Evolutionary conservation across 2,888 invertebrate genomes (phyloP), one percentile per base, ranked within the genome.

Genomic region (Pammene fasciana): DNA sequence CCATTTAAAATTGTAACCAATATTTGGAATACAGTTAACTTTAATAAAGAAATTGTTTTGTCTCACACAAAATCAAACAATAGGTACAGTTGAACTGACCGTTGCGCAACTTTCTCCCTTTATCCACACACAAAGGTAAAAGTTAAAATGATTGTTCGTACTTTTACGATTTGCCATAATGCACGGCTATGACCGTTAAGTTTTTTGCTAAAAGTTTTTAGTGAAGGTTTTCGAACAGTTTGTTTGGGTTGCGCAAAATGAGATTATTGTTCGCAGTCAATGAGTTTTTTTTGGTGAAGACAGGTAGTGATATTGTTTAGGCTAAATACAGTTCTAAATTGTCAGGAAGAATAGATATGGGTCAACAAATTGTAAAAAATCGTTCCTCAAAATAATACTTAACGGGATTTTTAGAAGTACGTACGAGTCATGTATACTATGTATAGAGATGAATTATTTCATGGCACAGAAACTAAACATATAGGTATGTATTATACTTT

Each of bases 61-160:
- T 80, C 82, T 79, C 77, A 75, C 82, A 85, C 80, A 75, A 26
- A 26, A 26, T 26, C 26, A 26, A 82, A 86, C 85, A 83, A 86
- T 86, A 59, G 26, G 26, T 59, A 86, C 86, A 81, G 82, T 90
- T 89, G 89, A 90, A 90, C 87, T 86, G 85, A 83, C 84, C 85
- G 82, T 84, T 91, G 90, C 80, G 85, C 89, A 91, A 91, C 92
- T 92, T 90, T 91, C 92, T 90, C 86, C 87, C 84, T 91, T 89
- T 89, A 88, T 90, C 83, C 83, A 74, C 72, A 78, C 81, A 89
- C 87, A 90, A 90, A 88, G 85, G 84, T 86, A 85, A 82, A 85
- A 84, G 81, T 86, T 86, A 79, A 83, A 85, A 84, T 78, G 81
- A 81, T 82, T 70, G 67, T 80, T 72, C 74, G 74, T 74, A 83